These are phyloP conservation scores for Drosophila kikkawai DNA, from an alignment of 1,140 invertebrate genomes.

Conservation along the genomic window DNA sequence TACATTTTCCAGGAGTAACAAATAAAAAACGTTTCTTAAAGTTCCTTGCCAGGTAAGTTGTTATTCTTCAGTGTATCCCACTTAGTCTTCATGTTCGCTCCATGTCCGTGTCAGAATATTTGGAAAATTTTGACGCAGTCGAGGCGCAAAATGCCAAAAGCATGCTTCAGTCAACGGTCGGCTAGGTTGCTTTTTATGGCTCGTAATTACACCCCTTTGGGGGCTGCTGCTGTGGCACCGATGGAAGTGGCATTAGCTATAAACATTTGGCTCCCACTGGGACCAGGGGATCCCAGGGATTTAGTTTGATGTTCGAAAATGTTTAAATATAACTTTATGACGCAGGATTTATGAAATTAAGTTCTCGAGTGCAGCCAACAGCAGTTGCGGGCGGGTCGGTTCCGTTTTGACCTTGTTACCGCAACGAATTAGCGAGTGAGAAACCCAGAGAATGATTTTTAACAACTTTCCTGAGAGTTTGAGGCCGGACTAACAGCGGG, in stretches of 20 bases:
- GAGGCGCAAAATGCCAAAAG: conserved; percentile 57
- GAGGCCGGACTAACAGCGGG: conserved; percentile 37
- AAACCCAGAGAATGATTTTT: conserved; percentile 29
- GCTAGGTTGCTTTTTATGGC: conserved; percentile 53
- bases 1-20: not conserved
- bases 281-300: conserved; percentile 35
- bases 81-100: conserved; percentile 22
- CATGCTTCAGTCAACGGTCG: conserved; percentile 44
- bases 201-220: conserved; percentile 60
- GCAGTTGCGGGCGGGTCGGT: conserved; percentile 1
- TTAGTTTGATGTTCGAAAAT: conserved; percentile 58
- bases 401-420: conserved; percentile 40
- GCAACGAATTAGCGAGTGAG: conserved; percentile 50
- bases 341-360: conserved; percentile 44
- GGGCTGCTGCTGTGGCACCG: conserved; percentile 26
- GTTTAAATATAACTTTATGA: conserved; percentile 61
- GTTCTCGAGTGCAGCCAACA: conserved; percentile 8
- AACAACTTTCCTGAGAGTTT: conserved; percentile 34
- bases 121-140: conserved; percentile 47
- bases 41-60: not conserved
- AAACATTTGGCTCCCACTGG: conserved; percentile 53
- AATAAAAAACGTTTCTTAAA: not conserved
- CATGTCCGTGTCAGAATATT: conserved; percentile 47
- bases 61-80: conserved; percentile 16
- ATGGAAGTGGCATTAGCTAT: conserved; percentile 35